Percentiles rank a stretch among this genome's conserved stretches.
Conservation (phyloP, 2,888 invertebrate genomes). For the Parascotia fuliginaria region DNA sequence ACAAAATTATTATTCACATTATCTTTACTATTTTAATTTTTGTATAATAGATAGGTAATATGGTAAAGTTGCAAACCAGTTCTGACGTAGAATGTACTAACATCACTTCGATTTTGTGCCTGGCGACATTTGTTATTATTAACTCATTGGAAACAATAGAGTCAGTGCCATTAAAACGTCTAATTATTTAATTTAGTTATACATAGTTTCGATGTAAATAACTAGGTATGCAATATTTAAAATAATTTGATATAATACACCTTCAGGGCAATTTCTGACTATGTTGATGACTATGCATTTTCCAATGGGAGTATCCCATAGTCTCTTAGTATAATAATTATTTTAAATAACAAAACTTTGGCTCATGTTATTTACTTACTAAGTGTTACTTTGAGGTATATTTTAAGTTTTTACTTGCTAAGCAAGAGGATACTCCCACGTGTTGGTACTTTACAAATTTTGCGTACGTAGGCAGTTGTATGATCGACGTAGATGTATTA, state of each 20-base stretch:
- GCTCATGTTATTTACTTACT: constrained; percentile 45
- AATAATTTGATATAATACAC: too few relatives aligned
- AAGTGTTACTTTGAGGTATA: constrained; percentile 46
- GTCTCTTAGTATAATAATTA: constrained; percentile 45
- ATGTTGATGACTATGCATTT: constrained; percentile 37
- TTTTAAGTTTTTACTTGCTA: constrained; percentile 40
- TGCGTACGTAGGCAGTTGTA: constrained; percentile 18
- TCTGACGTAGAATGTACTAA: constrained; percentile 57
- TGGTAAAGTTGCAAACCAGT: constrained; percentile 51
- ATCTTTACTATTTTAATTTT: constrained; percentile 5
- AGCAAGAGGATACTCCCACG: constrained; percentile 45
- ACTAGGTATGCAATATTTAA: constrained; percentile 2
- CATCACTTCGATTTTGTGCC: constrained; percentile 40
- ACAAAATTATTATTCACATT: constrained; percentile 19
- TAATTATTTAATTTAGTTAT: too few relatives aligned
- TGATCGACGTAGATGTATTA: constrained; percentile 11
- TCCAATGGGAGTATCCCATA: constrained; percentile 37
- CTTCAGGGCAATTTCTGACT: neutral
- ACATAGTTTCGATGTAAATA: too few relatives aligned
- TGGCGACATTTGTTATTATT: constrained; percentile 29
- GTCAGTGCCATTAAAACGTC: neutral
- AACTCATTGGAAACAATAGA: constrained; percentile 27
- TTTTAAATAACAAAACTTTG: constrained; percentile 48
- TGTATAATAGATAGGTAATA: neutral
- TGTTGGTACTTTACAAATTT: constrained; percentile 14